Conservation (phyloP, 1,140 invertebrate genomes). For the Drosophila orena region DNA sequence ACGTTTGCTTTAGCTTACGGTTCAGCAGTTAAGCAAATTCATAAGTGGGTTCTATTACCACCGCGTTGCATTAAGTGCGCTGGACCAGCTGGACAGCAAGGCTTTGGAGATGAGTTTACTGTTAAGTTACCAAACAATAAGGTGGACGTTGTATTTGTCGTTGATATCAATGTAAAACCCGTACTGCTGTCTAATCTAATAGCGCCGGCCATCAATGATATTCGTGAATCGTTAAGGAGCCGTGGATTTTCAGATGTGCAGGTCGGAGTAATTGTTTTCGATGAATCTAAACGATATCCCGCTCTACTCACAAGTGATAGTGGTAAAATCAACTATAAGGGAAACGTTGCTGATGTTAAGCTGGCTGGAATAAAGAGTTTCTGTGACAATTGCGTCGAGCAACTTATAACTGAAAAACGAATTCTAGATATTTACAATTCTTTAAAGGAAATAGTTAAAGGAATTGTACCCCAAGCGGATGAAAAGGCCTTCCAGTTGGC, state of each 20-base stretch:
- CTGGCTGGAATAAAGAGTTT: slow-evolving; percentile 83
- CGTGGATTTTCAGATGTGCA: slow-evolving; percentile 87
- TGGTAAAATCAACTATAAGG: slow-evolving; percentile 86
- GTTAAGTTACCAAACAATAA: slow-evolving; percentile 89
- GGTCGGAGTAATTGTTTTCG: slow-evolving; percentile 87
- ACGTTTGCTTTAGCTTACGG: slow-evolving; percentile 87
- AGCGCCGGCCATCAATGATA: slow-evolving; percentile 77
- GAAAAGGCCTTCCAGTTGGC: slow-evolving; percentile 86
- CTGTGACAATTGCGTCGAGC: slow-evolving; percentile 64
- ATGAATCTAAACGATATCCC: slow-evolving; percentile 85
- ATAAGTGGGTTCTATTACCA: slow-evolving; percentile 86
- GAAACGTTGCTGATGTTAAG: slow-evolving; percentile 86
- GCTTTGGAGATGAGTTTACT: slow-evolving; percentile 87
- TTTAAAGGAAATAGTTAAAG: slow-evolving; percentile 57
- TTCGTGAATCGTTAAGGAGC: slow-evolving; percentile 80
- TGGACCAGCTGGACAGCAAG: slow-evolving; percentile 85
- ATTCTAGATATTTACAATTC: slow-evolving; percentile 68
- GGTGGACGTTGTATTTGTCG: slow-evolving; percentile 90
- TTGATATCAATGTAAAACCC: slow-evolving; percentile 87
- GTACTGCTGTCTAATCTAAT: slow-evolving; percentile 83
- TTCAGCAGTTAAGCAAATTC: slow-evolving; percentile 86
- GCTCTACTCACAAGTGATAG: slow-evolving; percentile 87
- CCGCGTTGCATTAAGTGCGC: slow-evolving; percentile 88
- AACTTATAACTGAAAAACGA: slow-evolving; percentile 68
- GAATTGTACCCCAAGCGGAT: slow-evolving; percentile 73